Evolutionary conservation across 2,888 invertebrate genomes (phyloP).

Genomic region (Sarcophaga caerulescens): DNA sequence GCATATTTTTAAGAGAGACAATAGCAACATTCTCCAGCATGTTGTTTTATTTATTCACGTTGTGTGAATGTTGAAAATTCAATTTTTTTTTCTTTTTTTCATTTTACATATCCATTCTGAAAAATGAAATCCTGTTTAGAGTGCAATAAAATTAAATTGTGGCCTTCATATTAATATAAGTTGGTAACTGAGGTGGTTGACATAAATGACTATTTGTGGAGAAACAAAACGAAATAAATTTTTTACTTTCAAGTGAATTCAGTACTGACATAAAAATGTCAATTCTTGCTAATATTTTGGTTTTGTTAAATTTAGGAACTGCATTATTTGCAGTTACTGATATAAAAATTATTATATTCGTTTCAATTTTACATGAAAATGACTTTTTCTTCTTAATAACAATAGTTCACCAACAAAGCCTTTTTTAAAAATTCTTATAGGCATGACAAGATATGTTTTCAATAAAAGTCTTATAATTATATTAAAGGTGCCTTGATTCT

Average conservation of each 20-base stretch:
- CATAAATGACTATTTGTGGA: background rate
- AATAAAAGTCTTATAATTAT: slow-evolving; percentile 53
- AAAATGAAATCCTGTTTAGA: slow-evolving; percentile 31
- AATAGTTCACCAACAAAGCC: too few species aligned
- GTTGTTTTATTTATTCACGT: slow-evolving; percentile 56
- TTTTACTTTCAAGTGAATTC: too few species aligned
- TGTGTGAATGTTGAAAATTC: slow-evolving; percentile 31
- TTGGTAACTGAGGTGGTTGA: background rate
- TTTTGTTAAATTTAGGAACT: too few species aligned
- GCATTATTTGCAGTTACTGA: too few species aligned
- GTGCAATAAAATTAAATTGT: slow-evolving; percentile 63
- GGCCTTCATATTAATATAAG: slow-evolving; percentile 15
- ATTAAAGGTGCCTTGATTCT: slow-evolving; percentile 64
- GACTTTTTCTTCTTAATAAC: too few species aligned
- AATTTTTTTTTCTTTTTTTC: slow-evolving; percentile 13
- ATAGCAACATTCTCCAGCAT: slow-evolving; percentile 32
- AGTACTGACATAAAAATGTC: too few species aligned
- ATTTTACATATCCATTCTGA: background rate
- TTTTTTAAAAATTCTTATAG: too few species aligned
- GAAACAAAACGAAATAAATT: too few species aligned
- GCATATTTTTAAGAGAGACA: slow-evolving; percentile 56
- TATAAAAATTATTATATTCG: too few species aligned
- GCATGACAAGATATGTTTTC: slow-evolving; percentile 25
- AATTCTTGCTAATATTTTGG: too few species aligned
- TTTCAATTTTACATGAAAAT: too few species aligned